phyloP scores from a whole-genome alignment of 2,113 vertebrate species.

The Tachysurus fulvidraco region DNA sequence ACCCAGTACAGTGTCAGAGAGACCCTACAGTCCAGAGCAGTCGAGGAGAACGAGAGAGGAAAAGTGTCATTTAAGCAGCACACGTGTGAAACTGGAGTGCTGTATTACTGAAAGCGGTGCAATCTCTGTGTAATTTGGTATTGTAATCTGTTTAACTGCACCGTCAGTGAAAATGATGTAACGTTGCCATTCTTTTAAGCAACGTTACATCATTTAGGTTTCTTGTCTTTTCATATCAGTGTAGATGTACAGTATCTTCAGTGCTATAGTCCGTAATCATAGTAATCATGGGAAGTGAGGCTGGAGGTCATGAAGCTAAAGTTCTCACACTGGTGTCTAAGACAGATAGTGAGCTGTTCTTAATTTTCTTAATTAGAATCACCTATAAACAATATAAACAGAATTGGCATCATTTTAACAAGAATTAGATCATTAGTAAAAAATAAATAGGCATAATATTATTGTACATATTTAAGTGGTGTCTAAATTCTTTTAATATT shows the following conservation, averaged over 20 bases:
- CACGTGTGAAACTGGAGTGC: conserved; percentile 17
- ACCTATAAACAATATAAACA: not conserved
- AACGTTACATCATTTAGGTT: not conserved
- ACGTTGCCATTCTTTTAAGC: not conserved
- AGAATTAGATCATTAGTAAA: not conserved
- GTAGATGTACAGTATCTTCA: not conserved
- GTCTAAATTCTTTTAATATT: not conserved
- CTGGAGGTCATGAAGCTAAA: too few relatives aligned
- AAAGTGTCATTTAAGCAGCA: conserved; percentile 8
- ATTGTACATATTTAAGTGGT: not conserved
- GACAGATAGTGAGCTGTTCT: not conserved
- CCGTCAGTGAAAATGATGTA: not conserved
- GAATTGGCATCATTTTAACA: not conserved
- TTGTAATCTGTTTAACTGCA: not conserved
- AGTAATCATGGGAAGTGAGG: not conserved
- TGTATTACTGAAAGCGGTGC: conserved; percentile 7
- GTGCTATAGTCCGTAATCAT: not conserved
- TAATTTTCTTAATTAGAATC: not conserved
- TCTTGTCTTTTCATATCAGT: not conserved
- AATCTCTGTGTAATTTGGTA: conserved; percentile 13
- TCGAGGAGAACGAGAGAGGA: not conserved
- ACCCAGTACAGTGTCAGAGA: conserved; percentile 49
- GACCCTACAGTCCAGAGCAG: conserved; percentile 44
- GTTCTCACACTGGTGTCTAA: not conserved
- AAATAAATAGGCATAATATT: not conserved